phyloP scores from a whole-genome alignment of 2,888 invertebrate species.

The Tethea ocularis region DNA sequence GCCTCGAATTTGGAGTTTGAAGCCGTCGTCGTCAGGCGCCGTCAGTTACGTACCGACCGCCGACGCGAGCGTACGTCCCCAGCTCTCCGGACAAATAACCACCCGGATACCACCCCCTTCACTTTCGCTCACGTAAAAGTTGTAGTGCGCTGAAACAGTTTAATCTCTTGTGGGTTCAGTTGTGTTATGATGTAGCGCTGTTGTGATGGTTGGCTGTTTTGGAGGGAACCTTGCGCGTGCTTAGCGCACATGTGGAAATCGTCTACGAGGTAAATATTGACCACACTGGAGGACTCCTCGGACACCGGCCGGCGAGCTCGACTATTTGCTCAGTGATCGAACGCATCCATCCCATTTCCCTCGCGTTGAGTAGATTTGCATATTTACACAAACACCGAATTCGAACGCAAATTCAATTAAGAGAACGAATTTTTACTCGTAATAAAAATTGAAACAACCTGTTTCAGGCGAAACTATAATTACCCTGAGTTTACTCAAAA shows the following conservation, averaged over 20 bases:
- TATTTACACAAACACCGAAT: slow-evolving; percentile 26
- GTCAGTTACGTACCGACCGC: slow-evolving; percentile 68
- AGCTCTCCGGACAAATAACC: slow-evolving; percentile 15
- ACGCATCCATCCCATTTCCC: slow-evolving; percentile 31
- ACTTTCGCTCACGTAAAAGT: slow-evolving; percentile 50
- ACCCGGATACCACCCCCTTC: slow-evolving; percentile 27
- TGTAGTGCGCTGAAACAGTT: slow-evolving; percentile 44
- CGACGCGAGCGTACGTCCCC: slow-evolving; percentile 59
- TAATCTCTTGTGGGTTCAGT: slow-evolving; percentile 30
- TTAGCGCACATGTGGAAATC: slow-evolving; percentile 44
- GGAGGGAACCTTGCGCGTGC: slow-evolving; percentile 45
- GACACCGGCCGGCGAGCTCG: slow-evolving; percentile 36
- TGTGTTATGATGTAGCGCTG: slow-evolving; percentile 51
- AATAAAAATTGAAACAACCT: too few relatives aligned
- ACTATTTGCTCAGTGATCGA: slow-evolving; percentile 46
- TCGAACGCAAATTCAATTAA: slow-evolving; percentile 9
- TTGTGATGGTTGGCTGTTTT: slow-evolving; percentile 45
- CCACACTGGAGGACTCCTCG: slow-evolving; percentile 21
- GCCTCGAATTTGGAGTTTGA: slow-evolving; percentile 68
- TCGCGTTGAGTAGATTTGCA: slow-evolving; percentile 39
- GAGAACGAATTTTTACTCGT: not conserved
- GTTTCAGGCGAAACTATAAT: too few relatives aligned
- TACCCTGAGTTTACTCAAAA: slow-evolving; percentile 19
- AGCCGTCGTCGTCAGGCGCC: slow-evolving; percentile 50
- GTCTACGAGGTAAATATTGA: slow-evolving; percentile 70